phyloP scores from a whole-genome alignment of 2,797 vertebrate species.

The Spinus pinus region DNA sequence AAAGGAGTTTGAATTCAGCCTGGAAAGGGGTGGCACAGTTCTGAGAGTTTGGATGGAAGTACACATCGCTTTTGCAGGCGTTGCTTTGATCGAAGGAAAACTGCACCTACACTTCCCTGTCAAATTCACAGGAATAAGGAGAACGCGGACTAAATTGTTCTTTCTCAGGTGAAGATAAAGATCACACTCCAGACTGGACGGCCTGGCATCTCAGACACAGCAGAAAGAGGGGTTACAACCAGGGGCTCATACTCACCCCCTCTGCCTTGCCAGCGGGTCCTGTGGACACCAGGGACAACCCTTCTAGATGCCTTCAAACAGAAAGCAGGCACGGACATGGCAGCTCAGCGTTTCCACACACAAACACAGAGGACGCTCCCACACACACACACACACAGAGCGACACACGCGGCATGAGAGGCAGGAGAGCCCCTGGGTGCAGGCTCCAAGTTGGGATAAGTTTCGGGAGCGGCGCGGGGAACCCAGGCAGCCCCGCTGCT shows the following conservation, averaged over 20 bases:
- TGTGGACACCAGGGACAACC: not conserved
- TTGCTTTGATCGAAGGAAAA: not conserved
- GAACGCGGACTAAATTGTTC: not conserved
- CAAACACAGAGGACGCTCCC: not conserved
- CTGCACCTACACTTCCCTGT: not conserved
- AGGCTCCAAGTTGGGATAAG: not conserved
- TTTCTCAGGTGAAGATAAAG: not conserved
- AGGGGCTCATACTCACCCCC: not conserved
- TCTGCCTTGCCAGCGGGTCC: not conserved
- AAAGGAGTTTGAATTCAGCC: not conserved
- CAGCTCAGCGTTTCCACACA: not conserved
- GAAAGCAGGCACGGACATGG: not conserved
- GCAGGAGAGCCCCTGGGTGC: not conserved
- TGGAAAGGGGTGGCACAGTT: not conserved
- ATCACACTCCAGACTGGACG: not conserved
- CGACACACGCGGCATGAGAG: not conserved
- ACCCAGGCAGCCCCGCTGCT: not conserved
- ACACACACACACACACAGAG: too few species aligned
- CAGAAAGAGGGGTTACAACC: not conserved
- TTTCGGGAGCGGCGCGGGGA: not conserved
- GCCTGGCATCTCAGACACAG: not conserved
- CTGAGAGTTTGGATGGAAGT: not conserved
- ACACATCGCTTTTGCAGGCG: not conserved
- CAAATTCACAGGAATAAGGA: not conserved
- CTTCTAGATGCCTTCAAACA: not conserved